These are phyloP conservation scores for Hymenochirus boettgeri DNA, from an alignment of 2,113 vertebrate genomes.

Conservation along the genomic window DNA sequence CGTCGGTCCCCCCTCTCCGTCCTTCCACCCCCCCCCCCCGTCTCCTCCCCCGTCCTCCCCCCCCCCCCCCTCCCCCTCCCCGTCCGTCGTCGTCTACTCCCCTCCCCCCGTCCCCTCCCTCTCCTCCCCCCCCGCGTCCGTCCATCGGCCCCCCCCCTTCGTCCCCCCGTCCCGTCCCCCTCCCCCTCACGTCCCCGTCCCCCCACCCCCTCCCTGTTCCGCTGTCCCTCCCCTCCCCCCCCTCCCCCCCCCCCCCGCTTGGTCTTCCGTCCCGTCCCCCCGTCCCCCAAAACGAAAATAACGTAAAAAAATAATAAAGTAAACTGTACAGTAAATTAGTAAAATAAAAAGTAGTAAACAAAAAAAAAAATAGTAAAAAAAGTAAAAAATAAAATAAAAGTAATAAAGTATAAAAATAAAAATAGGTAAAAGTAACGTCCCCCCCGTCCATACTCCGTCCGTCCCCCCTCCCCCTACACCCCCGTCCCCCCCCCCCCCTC, in stretches of 20 bases:
- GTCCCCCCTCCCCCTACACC: neutral
- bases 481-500: neutral
- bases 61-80: neutral
- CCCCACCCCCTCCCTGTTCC: too few relatives aligned
- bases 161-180: neutral
- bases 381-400: too few relatives aligned
- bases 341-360: too few relatives aligned
- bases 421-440: conserved; percentile 44
- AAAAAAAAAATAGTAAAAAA: too few relatives aligned
- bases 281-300: too few relatives aligned
- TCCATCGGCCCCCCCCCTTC: too few relatives aligned
- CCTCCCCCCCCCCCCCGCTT: neutral
- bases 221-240: neutral
- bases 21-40: too few relatives aligned
- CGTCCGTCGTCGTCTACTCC: too few relatives aligned
- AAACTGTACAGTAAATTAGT: conserved; percentile 8
- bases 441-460: conserved; percentile 29
- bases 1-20: neutral
- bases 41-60: neutral
- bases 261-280: neutral
- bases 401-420: too few relatives aligned
- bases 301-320: conserved; percentile 17
- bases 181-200: neutral
- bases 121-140: neutral
- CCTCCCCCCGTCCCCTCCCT: too few relatives aligned